phyloP scores from a whole-genome alignment of 1,140 invertebrate genomes.

The Temnothorax curvispinosus region DNA sequence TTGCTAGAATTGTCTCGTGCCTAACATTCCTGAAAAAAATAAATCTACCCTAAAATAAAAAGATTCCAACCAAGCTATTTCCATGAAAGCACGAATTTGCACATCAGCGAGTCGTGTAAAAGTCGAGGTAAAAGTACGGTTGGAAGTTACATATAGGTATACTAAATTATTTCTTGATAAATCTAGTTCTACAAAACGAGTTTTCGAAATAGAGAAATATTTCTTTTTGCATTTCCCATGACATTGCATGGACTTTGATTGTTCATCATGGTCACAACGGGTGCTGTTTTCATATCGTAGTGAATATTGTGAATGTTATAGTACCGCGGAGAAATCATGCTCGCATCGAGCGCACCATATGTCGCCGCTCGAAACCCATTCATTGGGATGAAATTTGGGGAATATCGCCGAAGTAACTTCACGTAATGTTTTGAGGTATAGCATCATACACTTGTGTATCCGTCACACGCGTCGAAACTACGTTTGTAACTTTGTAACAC shows the following conservation, averaged over 20 bases:
- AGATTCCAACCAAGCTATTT: neutral
- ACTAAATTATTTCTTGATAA: neutral
- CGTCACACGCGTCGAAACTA: neutral
- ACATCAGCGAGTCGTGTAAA: neutral
- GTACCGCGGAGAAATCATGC: neutral
- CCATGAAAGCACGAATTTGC: neutral
- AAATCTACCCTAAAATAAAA: neutral
- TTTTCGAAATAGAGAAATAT: neutral
- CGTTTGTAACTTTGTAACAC: constrained; percentile 8
- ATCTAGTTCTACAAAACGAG: neutral
- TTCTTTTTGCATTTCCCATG: neutral
- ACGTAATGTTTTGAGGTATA: neutral
- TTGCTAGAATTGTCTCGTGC: neutral
- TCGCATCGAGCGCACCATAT: neutral
- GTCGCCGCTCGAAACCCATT: neutral
- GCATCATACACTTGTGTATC: neutral
- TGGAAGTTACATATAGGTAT: neutral
- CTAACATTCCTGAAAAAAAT: neutral
- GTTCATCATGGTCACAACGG: neutral
- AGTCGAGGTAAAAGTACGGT: neutral
- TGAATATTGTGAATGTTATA: neutral
- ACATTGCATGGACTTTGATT: neutral
- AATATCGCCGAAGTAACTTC: constrained; percentile 18
- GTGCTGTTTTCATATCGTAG: neutral
- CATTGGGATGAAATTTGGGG: constrained; percentile 35